Base-by-base conservation (phyloP, 2,888 invertebrate species). In the Andrena minutula region DNA sequence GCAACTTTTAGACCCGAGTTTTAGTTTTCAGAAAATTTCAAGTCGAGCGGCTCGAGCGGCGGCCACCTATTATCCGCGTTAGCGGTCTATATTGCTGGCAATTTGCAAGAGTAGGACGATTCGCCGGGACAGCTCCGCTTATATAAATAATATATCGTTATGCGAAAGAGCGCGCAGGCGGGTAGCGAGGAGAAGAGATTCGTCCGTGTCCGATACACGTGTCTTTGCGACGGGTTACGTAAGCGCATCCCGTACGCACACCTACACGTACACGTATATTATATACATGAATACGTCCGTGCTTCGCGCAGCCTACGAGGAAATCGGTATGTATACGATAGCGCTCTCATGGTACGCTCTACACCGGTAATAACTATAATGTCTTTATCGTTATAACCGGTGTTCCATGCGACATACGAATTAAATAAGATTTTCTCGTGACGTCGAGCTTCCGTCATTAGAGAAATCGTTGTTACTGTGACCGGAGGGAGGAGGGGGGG, bases 81-180 rank as follows among this genome's bases (percentile, higher is more conserved):
- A 73, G 83, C 79, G 68, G 80, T 82, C 75, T 83, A 79, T 75
- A 78, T 73, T 71, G 65, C 63, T 75, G 76, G 84, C 77, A 86
- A 88, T 87, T 87, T 81, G 75, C 87, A 66, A 85, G 83, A 86
- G 83, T 83, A 63, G 80, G 75, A 83, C 86, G 85, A 88, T 88
- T 88, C 66, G 85, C 73, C 73, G 83, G 71, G 83, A 86, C 84
- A 76, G 75, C 80, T 79, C 72, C 82, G 87, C 89, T 89, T 89
- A 86, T 87, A 88, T 89, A 89, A 89, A 89, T 89, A 89, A 89
- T 88, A 85, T 84, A 89, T 88, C 86, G 86, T 86, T 89, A 86
- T 79, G 87, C 86, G 83, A 87, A 86, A 84, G 82, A 77, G 74
- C 79, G 83, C 69, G 58, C 47, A 61, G 71, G 73, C 60, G 81